Conservation (phyloP, 2,888 invertebrate genomes). For the Syritta pipiens region DNA sequence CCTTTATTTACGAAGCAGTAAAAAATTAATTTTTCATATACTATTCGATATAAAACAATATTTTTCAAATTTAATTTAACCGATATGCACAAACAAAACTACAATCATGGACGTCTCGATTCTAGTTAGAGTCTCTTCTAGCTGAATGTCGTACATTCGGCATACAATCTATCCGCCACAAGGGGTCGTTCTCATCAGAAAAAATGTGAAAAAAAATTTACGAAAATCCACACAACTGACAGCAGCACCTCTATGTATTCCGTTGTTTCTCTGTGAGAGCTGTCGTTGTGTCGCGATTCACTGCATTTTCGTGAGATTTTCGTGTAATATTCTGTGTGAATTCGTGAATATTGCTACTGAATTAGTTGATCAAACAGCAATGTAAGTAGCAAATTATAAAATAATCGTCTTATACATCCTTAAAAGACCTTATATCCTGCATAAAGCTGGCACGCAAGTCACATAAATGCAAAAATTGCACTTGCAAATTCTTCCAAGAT, state of each 20-base stretch:
- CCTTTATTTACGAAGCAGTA: no score
- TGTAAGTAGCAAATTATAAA: slow-evolving; percentile 49
- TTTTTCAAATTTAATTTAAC: no score
- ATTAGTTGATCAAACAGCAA: slow-evolving; percentile 30
- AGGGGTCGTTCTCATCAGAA: no score
- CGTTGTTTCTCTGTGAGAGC: slow-evolving; percentile 64
- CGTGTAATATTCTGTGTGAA: slow-evolving; percentile 50
- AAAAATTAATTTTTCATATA: no score
- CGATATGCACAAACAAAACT: no score
- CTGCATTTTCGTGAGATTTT: slow-evolving; percentile 54
- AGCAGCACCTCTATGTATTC: slow-evolving; percentile 66
- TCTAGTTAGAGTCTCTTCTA: no score
- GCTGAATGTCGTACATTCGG: no score
- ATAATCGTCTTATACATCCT: slow-evolving; percentile 6
- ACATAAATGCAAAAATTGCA: slow-evolving; percentile 57
- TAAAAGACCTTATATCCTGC: not conserved
- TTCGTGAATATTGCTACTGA: slow-evolving; percentile 61
- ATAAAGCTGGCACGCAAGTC: slow-evolving; percentile 9
- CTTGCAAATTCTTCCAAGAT: slow-evolving; percentile 75
- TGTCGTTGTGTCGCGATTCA: slow-evolving; percentile 62
- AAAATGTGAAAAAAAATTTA: not conserved
- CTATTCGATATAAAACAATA: no score
- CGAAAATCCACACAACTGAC: slow-evolving; percentile 59
- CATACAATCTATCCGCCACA: no score
- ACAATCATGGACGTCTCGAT: no score